Percentiles rank a stretch among this genome's conserved stretches.
Conservation (phyloP, 2,113 vertebrate species). For the human region DNA sequence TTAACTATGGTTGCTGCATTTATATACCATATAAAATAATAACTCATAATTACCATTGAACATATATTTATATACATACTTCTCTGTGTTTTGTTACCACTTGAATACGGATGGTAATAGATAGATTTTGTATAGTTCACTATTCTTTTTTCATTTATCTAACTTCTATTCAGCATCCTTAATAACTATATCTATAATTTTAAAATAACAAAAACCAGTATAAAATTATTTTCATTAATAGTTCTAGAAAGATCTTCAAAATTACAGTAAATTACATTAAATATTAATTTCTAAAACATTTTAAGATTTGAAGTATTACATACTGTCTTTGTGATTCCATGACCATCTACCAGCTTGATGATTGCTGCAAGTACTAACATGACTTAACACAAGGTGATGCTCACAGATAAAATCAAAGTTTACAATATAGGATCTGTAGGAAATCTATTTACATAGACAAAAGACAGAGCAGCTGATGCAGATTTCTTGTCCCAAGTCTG, state of each 20-base stretch:
- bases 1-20: not conserved
- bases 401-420: not conserved
- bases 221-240: not conserved
- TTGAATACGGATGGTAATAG: not conserved
- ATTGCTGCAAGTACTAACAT: not conserved
- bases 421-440: fast-evolving
- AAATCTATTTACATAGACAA: not conserved
- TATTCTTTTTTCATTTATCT: not conserved
- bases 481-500: not conserved
- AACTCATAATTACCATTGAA: not conserved
- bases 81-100: not conserved
- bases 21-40: not conserved
- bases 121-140: not conserved
- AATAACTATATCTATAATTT: not conserved
- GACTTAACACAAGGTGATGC: not conserved
- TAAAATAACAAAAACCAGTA: not conserved
- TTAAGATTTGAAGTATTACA: not conserved
- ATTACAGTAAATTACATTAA: not conserved
- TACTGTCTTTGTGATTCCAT: not conserved
- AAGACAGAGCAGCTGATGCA: fast-evolving
- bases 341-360: not conserved
- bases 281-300: not conserved
- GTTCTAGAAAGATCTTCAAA: not conserved
- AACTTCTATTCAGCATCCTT: not conserved
- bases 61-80: not conserved